Evolutionary conservation across 2,888 invertebrate species (phyloP), one percentile per base, ranked within the genome.

Genomic region (Pecten maximus): DNA sequence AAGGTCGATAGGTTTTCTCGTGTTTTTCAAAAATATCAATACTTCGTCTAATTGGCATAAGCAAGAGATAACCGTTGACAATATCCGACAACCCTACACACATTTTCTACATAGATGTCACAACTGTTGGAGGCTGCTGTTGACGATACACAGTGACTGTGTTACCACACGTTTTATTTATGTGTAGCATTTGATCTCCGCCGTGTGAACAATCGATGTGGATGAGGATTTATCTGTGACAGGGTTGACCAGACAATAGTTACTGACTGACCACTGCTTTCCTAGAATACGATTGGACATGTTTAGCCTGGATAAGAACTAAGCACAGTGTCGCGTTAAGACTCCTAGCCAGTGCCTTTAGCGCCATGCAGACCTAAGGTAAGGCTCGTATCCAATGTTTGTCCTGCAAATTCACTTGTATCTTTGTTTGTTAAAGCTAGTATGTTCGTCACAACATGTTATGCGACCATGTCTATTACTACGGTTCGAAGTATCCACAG

Each of bases 231-330:
- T 74, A 74, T 54, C 54, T 54, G 35, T 74, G 74, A 74, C 74
- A 74, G 16, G 74, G 10, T 74, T 74, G 74, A 74, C 74, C 74
- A 74, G 74, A 74, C 74, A 74, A 74, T 74, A 74, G 28, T 35
- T 74, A 35, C 74, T 10, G 35, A 35, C 74, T 28, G 74, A 74
- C 74, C 74, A 74, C 23, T 74, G 35, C 15, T 35, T 35, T 28
- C 23, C 74, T 74, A 74, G 74, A 74, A 74, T 10, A 28, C 74
- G 35, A 23, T 35, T 74, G 74, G 74, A 74, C 74, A 74, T 74
- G 74, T 74, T 28, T 74, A 8, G 74, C 16, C 12, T 74, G 74
- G 74, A 74, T 74, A 74, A 28, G 35, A 74, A 74, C 74, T 74
- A 35, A 74, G 74, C 35, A 28, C 12, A 10, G 74, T 74, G 28